phyloP scores from a whole-genome alignment of 53 echinoderm and acorn worm species.

The Hippasteria phrygiana region DNA sequence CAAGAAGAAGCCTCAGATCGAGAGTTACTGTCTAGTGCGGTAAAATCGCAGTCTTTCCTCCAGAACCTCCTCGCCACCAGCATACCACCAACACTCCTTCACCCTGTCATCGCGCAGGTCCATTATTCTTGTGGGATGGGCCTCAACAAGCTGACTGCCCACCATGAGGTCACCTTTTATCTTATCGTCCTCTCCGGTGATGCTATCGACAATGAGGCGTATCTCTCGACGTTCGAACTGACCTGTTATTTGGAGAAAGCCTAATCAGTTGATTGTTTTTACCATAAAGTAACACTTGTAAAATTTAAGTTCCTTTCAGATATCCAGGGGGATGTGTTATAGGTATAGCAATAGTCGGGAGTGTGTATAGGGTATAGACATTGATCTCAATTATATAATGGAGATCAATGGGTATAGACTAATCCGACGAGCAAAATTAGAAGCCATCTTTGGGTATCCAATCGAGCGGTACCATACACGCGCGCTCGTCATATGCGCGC shows the following conservation, averaged over 20 bases:
- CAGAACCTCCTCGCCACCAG: neutral
- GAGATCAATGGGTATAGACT: no score
- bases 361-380: no score
- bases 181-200: neutral
- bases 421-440: no score
- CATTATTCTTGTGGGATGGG: neutral
- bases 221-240: neutral
- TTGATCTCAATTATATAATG: no score
- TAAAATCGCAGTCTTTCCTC: neutral
- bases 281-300: no score
- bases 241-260: neutral
- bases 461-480: no score
- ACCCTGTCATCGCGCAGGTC: neutral
- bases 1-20: neutral
- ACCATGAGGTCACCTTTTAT: neutral
- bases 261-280: neutral
- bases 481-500: no score
- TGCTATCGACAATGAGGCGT: neutral
- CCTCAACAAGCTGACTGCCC: neutral
- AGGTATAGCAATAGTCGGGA: no score
- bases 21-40: neutral
- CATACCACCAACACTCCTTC: neutral
- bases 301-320: no score
- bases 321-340: no score
- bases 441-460: no score